A percentile compares a stretch with the other conserved stretches of the same genome.
phyloP scores from a whole-genome alignment of 2,888 invertebrate genomes.

The Nomada hirtipes region DNA sequence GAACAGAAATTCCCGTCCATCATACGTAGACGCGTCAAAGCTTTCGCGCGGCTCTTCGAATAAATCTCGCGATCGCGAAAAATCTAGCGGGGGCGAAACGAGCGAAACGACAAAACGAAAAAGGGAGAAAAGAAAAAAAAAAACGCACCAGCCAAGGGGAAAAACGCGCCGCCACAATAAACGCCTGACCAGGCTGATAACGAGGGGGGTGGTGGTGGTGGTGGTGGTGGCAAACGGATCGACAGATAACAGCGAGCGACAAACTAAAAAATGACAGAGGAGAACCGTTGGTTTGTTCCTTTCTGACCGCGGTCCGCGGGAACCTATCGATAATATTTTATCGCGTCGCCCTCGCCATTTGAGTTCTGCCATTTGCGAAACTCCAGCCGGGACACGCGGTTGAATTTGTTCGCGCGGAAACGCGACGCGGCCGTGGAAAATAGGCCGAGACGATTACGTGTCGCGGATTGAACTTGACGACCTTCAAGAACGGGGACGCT shows the following conservation, averaged over 20 bases:
- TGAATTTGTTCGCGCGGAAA: conserved; percentile 25
- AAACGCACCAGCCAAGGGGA: too few relatives aligned
- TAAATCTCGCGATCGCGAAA: conserved; percentile 58
- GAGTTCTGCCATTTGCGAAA: not conserved
- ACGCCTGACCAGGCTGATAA: conserved; percentile 46
- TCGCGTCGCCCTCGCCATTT: conserved; percentile 37
- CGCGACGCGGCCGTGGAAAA: conserved; percentile 38
- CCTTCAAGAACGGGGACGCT: conserved; percentile 15
- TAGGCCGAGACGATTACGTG: conserved; percentile 47
- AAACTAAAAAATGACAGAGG: conserved; percentile 59
- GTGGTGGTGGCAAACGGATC: conserved; percentile 31
- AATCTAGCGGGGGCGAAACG: conserved; percentile 34
- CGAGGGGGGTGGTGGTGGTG: not conserved
- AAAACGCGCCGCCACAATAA: conserved; percentile 41
- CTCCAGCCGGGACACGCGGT: not conserved
- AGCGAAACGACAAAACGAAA: not conserved
- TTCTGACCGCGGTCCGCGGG: conserved; percentile 57
- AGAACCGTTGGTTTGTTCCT: conserved; percentile 55
- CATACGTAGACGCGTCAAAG: conserved; percentile 57
- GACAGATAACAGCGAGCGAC: conserved; percentile 61
- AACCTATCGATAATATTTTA: conserved; percentile 62
- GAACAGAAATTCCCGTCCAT: conserved; percentile 54
- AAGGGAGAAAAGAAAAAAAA: not conserved
- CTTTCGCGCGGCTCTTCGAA: conserved; percentile 55
- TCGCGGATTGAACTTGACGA: conserved; percentile 42